phyloP scores from a whole-genome alignment of 2,797 vertebrate species.

The Cheirogaleus major region DNA sequence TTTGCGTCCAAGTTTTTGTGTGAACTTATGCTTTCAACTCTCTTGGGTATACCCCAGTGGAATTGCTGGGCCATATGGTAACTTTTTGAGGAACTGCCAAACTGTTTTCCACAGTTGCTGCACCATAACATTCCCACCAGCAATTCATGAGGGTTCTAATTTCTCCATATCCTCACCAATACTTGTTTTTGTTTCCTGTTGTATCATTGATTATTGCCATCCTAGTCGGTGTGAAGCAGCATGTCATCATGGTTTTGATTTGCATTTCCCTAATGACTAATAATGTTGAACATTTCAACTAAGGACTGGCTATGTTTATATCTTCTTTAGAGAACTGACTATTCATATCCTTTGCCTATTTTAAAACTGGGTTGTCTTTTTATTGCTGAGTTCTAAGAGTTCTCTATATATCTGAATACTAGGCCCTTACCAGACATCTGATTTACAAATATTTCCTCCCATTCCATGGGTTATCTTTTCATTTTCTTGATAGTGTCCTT shows the following conservation, averaged over 20 bases:
- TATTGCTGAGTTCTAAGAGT: constrained; percentile 11
- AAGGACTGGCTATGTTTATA: not conserved
- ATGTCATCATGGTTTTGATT: not conserved
- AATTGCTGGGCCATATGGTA: not conserved
- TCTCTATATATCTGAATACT: not conserved
- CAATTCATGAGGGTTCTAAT: not conserved
- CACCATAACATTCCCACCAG: not conserved
- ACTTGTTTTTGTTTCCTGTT: not conserved
- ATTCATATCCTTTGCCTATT: not conserved
- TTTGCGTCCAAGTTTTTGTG: not conserved
- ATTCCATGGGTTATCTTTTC: not conserved
- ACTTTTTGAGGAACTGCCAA: not conserved
- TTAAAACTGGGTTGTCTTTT: not conserved
- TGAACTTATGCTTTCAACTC: not conserved
- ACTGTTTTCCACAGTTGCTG: not conserved
- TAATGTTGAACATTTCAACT: not conserved
- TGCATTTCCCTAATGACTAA: not conserved
- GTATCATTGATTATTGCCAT: not conserved
- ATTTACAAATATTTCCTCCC: constrained; percentile 20
- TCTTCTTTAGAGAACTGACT: constrained; percentile 15
- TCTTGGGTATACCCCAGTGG: not conserved
- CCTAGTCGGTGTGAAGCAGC: not conserved
- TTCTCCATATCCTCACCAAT: not conserved
- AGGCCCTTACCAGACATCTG: not conserved
- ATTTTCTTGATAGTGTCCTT: constrained; percentile 5